Base-by-base conservation (phyloP, 2,113 vertebrate species). In the Phoxinus phoxinus region DNA sequence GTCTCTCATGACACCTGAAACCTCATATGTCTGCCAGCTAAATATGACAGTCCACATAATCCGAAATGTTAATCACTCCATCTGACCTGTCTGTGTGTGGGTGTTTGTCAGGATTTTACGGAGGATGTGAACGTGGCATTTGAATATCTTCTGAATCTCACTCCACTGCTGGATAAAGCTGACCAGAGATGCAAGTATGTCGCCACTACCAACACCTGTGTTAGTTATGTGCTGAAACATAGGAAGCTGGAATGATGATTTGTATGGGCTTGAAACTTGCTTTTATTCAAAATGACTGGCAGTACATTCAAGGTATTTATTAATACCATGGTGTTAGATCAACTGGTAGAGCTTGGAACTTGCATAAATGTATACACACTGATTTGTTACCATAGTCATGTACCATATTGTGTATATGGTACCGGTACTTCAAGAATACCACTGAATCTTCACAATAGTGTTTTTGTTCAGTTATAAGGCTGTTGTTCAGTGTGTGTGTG, bases 141-240 rank as follows among this genome's bases (percentile, higher is more conserved):
- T 3, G 96, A 99, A 88, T 98, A 95, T 90, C 93, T 99, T 81
- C 93, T 99, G 83, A 98, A 99, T 89, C 94, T 99, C 81, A 98
- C 97, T 0, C 98, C 98, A 0, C 93, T 99, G 86, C 90, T 99
- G 1, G 98, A 99, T 92, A 99, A 99, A 91, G 98, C 97, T 0
- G 98, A 99, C 89, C 97, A 99, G 88, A 95, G 97, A 89, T 99
- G 98, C 98, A 99, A 99, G 98, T 99, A 95, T 9, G 96, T 87
- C 1, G 6, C 51, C 5, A 76, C 25, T 56, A 23, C 7, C 53
- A 56, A 23, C 3, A 53, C n/a, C 11, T 73, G 41, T 73, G n/a
- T 73, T 46, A 73, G 9, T 10, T 37, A 37, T 37, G 72, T 32
- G 27, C 25, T 48, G 25, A 81, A 80, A 17, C 17, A 23, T 44